Base-by-base conservation (phyloP, 1,140 invertebrate genomes). In the Orussus abietinus region DNA sequence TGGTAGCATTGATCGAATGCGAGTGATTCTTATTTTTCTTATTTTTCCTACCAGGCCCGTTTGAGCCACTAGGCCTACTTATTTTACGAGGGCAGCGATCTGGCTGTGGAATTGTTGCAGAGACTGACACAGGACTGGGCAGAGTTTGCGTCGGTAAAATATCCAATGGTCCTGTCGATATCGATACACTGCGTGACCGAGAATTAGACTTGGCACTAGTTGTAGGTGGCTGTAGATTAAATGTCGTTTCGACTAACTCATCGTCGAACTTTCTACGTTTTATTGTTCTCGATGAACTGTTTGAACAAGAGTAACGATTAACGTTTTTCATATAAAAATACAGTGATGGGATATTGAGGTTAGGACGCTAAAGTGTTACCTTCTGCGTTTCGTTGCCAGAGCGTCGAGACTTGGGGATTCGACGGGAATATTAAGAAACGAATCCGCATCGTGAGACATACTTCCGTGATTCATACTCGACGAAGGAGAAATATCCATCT, bases 181-280 rank as follows among this genome's bases (percentile, higher is more conserved):
- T 45, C 11, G 75, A 66, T 2, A 77, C 62, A 21, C 71, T 73
- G 34, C 79, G 73, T 2, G 77, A 72, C 41, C 77, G 71, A 5
- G 80, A 73, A 55, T 71, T 76, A 1, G 78, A 80, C 47, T 76
- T 76, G 26, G 78, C 71, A 15, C 77, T 80, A 22, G 81, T 69
- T 6, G 79, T 76, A 4, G 84, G 79, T 49, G 85, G 69, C 53
- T 82, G 83, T 22, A 86, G 69, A 62, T 86, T 89, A 51, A 88
- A 90, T 3, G 71, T 74, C 17, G 71, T 74, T 69, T 92, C 86
- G 0, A 97, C 94, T 25, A 98, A 71, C 74, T 98, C 94, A 78
- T 98, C 94, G 66, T 98, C 94, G 76, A 98, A 98, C 51, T 94
- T 92, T 57, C 89, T 86, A 5, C 94, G 77, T 71, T 96, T 97